These are phyloP conservation scores for Silurus glanis DNA, from an alignment of 2,113 vertebrate genomes.

Conservation along the genomic window DNA sequence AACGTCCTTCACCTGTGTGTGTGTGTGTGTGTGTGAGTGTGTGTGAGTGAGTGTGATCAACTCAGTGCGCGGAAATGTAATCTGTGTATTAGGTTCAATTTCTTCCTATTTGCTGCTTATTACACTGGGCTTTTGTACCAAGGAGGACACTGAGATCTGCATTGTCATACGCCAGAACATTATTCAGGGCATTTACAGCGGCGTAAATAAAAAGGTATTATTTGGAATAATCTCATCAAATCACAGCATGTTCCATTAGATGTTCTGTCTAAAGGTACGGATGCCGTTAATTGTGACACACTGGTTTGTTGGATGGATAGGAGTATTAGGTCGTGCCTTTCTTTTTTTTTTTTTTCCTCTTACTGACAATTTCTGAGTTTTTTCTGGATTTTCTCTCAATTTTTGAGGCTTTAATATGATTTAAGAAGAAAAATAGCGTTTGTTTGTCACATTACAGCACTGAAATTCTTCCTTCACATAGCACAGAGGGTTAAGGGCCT, in stretches of 20 bases:
- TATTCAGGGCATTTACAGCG: neutral
- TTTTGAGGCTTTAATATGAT: neutral
- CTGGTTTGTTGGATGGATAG: neutral
- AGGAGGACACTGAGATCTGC: neutral
- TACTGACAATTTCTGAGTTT: neutral
- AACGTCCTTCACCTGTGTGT: neutral
- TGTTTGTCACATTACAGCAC: too few species aligned
- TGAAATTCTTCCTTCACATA: too few species aligned
- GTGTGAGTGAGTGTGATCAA: neutral
- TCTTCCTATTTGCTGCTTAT: neutral
- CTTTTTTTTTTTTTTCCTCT: neutral
- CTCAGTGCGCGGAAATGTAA: constrained; percentile 34
- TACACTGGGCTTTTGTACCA: neutral
- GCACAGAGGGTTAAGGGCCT: too few species aligned
- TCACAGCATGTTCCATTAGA: neutral
- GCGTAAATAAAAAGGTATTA: neutral
- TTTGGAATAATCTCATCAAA: neutral
- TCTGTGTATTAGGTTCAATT: constrained; percentile 33
- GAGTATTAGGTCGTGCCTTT: neutral
- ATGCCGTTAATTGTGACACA: neutral
- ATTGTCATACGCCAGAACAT: neutral
- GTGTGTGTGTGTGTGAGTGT: too few species aligned
- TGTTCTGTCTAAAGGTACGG: neutral
- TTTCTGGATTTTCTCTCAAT: too few species aligned
- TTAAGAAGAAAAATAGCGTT: too few species aligned